Evolutionary conservation across 2,113 vertebrate species (phyloP).

Genomic region (Seriola aureovittata): DNA sequence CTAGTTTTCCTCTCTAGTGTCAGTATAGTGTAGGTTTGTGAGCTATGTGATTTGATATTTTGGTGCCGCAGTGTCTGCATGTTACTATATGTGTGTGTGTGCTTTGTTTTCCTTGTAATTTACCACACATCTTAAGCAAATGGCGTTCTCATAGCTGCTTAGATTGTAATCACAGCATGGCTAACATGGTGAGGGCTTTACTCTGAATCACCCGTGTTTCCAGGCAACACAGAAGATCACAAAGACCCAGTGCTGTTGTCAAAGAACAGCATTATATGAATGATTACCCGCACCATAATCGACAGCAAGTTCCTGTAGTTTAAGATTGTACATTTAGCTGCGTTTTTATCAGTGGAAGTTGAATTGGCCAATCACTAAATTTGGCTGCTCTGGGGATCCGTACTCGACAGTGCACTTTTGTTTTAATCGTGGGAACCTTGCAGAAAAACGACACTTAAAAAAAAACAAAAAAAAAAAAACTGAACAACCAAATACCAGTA

Average conservation of each 20-base stretch:
- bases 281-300: constrained; percentile 27
- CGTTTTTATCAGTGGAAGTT: constrained; percentile 19
- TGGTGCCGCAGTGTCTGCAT: constrained; percentile 59
- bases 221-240: constrained; percentile 52
- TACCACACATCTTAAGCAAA: constrained; percentile 53
- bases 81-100: constrained; percentile 30
- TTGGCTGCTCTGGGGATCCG: constrained; percentile 15
- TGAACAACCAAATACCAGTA: background rate
- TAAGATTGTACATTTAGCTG: constrained; percentile 8
- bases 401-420: constrained; percentile 7
- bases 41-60: constrained; percentile 23
- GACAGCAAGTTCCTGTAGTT: constrained; percentile 31
- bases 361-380: background rate
- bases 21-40: background rate
- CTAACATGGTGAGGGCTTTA: constrained; percentile 47
- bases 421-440: constrained; percentile 41
- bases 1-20: constrained; percentile 4
- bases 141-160: constrained; percentile 50
- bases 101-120: constrained; percentile 65
- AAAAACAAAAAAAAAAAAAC: background rate
- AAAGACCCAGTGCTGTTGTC: constrained; percentile 32
- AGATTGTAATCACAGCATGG: constrained; percentile 74
- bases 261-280: constrained; percentile 40
- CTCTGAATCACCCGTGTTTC: constrained; percentile 55
- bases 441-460: background rate